These are phyloP conservation scores for Romanogobio albipinnatus DNA, from an alignment of 2,113 vertebrate genomes.

Conservation along the genomic window DNA sequence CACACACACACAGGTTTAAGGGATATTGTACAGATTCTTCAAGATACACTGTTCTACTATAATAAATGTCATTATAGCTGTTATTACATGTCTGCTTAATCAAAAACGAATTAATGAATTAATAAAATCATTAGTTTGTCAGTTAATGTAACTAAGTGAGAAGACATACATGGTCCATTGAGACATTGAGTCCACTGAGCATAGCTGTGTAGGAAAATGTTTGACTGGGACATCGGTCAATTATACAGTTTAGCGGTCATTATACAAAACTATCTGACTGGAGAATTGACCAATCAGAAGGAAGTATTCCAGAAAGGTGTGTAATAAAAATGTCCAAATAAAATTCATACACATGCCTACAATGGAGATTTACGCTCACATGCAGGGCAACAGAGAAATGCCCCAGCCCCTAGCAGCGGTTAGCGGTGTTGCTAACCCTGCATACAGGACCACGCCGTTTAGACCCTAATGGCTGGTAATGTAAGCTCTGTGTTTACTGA, in stretches of 20 bases:
- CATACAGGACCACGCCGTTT: slow-evolving; percentile 67
- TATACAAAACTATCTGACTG: neutral
- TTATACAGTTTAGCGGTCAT: neutral
- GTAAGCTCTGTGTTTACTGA: slow-evolving; percentile 76
- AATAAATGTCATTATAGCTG: neutral
- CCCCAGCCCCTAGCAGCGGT: slow-evolving; percentile 58
- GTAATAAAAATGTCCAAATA: neutral
- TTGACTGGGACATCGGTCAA: neutral
- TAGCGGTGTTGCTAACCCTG: slow-evolving; percentile 55
- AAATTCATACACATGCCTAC: slow-evolving; percentile 26
- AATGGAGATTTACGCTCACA: slow-evolving; percentile 44
- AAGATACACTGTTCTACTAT: neutral
- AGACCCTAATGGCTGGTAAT: slow-evolving; percentile 78
- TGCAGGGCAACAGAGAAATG: slow-evolving; percentile 56
- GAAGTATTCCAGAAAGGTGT: slow-evolving; percentile 1
- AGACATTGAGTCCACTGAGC: neutral
- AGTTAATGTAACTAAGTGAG: neutral
- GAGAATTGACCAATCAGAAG: neutral
- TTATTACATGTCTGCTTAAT: neutral
- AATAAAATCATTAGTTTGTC: neutral
- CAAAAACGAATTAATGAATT: neutral
- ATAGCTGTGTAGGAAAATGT: neutral
- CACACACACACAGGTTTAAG: neutral
- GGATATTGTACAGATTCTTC: neutral
- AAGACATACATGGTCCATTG: neutral